Evolutionary conservation across 2,888 invertebrate genomes (phyloP), one percentile per base, ranked within the genome.

Genomic region (Cordylochernes scorpioides): DNA sequence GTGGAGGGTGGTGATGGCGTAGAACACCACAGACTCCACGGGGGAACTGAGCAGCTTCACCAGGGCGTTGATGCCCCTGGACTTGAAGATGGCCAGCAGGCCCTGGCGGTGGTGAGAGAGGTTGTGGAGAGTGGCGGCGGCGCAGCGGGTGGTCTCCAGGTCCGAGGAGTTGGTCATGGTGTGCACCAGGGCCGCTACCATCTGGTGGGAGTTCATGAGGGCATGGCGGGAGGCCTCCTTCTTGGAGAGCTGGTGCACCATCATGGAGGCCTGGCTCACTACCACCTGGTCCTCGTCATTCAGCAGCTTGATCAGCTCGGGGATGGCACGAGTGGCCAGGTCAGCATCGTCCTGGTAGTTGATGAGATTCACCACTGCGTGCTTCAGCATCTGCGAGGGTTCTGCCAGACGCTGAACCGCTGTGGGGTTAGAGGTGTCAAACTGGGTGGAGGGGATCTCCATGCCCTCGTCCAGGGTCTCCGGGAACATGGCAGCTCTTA

Each of bases 401-500:
- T 91, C 91, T 15, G 91, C 67, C 41, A 97, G 62, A 45, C 88
- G 70, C 52, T 91, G 88, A 4, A 94, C 91, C 33, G 91, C 82
- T 18, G 88, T 88, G 4, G 86, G 82, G 52, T 88, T 84, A 28
- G 73, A 73, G 0, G 82, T 73, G 55, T 88, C 84, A 49, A 86
- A 73, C 54, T 88, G 88, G 5, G 88, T 88, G 8, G 88, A 86
- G 10, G 88, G 88, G 43, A 91, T 88, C 57, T 91, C 82, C 35
- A 82, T 78, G 25, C 86, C 88, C 57, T 88, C 91, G 48, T 88
- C 88, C 45, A 91, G 57, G 1, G 91, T 91, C 58, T 94, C 94
- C 0, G 94, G 91, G 51, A 94, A 97, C 88, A 97, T 91, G 24
- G 94, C 94, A 1, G 88, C 91, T 8, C 94, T 68, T 14, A 97